These are phyloP conservation scores for Leptura quadrifasciata DNA, from an alignment of 2,888 invertebrate genomes.

Conservation along the genomic window DNA sequence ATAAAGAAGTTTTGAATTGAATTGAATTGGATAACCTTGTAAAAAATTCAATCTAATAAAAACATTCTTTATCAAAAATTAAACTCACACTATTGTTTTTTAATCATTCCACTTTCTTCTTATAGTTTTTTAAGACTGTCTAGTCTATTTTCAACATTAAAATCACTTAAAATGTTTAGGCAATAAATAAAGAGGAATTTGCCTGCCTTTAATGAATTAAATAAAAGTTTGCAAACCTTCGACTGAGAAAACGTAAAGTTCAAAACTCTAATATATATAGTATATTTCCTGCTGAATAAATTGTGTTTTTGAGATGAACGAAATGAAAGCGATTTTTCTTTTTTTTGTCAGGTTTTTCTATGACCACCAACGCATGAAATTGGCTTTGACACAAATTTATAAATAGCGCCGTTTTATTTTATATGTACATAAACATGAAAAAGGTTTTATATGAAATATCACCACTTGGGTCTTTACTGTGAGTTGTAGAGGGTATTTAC, in stretches of 20 bases:
- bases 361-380: conserved; percentile 49
- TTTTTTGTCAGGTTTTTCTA: conserved; percentile 39
- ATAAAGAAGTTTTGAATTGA: too few species aligned
- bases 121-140: too few species aligned
- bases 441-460: conserved; percentile 41
- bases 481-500: conserved; percentile 27
- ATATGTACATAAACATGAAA: conserved; percentile 39
- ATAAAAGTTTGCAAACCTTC: conserved; percentile 1
- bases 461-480: conserved; percentile 38
- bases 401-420: conserved; percentile 46
- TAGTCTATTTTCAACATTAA: background rate
- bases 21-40: too few species aligned
- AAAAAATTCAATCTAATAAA: too few species aligned
- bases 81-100: too few species aligned
- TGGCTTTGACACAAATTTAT: conserved; percentile 50
- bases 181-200: background rate
- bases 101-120: too few species aligned
- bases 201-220: background rate
- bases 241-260: background rate
- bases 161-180: background rate
- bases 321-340: conserved; percentile 27
- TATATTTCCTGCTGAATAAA: conserved; percentile 21
- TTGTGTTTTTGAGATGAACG: conserved; percentile 19
- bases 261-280: conserved; percentile 24
- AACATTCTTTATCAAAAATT: too few species aligned